These are phyloP conservation scores for Hydropotes inermis DNA, from an alignment of 2,113 vertebrate species.

Conservation along the genomic window DNA sequence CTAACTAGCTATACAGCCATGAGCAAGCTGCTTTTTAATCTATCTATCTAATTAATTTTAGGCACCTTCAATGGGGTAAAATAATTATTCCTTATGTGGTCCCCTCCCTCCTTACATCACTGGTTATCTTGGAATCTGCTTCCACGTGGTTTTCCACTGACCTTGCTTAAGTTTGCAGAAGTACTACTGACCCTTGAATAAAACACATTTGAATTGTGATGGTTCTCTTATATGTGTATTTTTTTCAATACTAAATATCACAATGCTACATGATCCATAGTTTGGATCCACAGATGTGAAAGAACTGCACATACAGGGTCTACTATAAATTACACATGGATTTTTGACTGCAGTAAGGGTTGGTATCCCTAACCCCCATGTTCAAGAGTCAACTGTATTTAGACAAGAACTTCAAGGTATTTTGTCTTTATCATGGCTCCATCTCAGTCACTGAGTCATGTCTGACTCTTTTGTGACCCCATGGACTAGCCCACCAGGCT, in stretches of 20 bases:
- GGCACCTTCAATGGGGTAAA: background rate
- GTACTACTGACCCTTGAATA: background rate
- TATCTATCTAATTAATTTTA: background rate
- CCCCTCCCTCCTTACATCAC: background rate
- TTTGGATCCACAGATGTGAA: background rate
- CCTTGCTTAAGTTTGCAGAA: background rate
- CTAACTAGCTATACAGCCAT: background rate
- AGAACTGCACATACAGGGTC: too few relatives aligned
- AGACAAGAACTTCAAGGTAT: background rate
- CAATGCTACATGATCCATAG: background rate
- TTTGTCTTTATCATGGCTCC: background rate
- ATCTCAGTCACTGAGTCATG: background rate
- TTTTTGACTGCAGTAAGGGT: background rate
- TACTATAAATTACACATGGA: background rate
- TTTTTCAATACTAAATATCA: background rate
- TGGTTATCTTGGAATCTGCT: background rate
- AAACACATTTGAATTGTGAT: background rate
- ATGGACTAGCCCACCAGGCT: background rate
- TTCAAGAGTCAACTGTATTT: background rate
- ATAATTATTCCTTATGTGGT: background rate
- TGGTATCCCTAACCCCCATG: background rate
- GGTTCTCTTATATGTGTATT: background rate
- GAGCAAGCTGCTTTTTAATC: background rate
- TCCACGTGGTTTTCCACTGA: too few relatives aligned
- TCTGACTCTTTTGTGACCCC: background rate